Evolutionary conservation across 2,113 vertebrate species (phyloP), one percentile per base, ranked within the genome.

Genomic region (Rissa tridactyla): DNA sequence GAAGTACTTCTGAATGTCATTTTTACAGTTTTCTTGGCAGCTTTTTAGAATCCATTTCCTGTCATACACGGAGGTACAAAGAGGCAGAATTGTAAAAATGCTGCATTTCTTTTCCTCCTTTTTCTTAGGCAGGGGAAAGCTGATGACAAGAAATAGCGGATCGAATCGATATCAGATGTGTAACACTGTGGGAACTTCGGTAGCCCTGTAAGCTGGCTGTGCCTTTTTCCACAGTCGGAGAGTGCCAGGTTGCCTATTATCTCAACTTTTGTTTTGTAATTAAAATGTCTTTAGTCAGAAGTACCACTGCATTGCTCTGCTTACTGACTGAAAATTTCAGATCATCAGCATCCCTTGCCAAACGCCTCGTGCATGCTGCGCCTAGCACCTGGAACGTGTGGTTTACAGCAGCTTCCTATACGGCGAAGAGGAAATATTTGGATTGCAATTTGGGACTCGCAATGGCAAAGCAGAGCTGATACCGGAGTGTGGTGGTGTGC

Each of bases 11-110:
- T 93, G 92, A 94, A 96, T 73, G 80, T 86, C 94, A 85, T 88
- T 96, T 96, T 91, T 96, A 66, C 92, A 81, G 94, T 96, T 96
- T 95, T 95, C 91, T 94, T 97, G 96, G 93, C 96, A 97, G 94
- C 87, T 86, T 92, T 94, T 95, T 85, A 94, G 89, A 96, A 95
- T 95, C 92, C 83, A 94, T 97, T 96, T 95, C 92, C 91, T 96
- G 92, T 87, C 90, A 92, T 91, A 88, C 54, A 42, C 4, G 8
- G 75, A 86, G 68, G 47, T 86, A 94, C 80, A 96, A 96, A 94
- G 91, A 93, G 46, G 64, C 73, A 95, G 88, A 92, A 96, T 64
- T 94, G 88, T 92, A 83, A 91, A 94, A 96, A 92, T 3, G 34
- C 42, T 88, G 61, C 75, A 54, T 70, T 95, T 87, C 62, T 96